These are phyloP conservation scores for Gymnarchus niloticus DNA, from an alignment of 2,113 vertebrate genomes.

Conservation along the genomic window DNA sequence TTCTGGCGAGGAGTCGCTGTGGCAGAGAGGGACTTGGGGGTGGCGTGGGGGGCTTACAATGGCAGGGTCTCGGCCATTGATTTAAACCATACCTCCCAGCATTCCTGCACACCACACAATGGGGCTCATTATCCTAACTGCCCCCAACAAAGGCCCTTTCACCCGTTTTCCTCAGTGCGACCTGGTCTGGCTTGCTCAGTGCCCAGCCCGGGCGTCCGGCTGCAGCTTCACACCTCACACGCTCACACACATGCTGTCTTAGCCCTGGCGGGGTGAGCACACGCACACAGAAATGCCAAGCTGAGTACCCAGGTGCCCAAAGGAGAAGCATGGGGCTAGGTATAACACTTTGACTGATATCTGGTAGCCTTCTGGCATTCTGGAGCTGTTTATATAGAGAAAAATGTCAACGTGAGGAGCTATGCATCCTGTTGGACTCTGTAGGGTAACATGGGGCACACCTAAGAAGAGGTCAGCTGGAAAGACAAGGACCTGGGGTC, in stretches of 20 bases:
- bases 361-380: not conserved
- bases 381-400: not conserved
- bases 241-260: not conserved
- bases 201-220: not conserved
- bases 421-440: not conserved
- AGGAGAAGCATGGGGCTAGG: not conserved
- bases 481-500: not conserved
- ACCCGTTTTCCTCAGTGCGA: constrained; percentile 11
- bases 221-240: constrained; percentile 14
- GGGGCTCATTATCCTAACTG: constrained; percentile 43
- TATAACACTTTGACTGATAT: no score
- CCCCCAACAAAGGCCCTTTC: constrained; percentile 36
- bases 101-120: constrained; percentile 50
- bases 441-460: not conserved
- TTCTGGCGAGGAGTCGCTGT: constrained; percentile 44
- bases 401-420: not conserved
- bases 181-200: not conserved
- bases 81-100: constrained; percentile 51
- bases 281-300: not conserved
- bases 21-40: constrained; percentile 31
- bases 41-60: constrained; percentile 45
- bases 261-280: not conserved
- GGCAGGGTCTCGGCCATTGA: constrained; percentile 51
- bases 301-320: not conserved
- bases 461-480: not conserved